These are phyloP conservation scores for Neolamprologus cancellatus DNA, from an alignment of 2,113 vertebrate genomes.

Conservation along the genomic window DNA sequence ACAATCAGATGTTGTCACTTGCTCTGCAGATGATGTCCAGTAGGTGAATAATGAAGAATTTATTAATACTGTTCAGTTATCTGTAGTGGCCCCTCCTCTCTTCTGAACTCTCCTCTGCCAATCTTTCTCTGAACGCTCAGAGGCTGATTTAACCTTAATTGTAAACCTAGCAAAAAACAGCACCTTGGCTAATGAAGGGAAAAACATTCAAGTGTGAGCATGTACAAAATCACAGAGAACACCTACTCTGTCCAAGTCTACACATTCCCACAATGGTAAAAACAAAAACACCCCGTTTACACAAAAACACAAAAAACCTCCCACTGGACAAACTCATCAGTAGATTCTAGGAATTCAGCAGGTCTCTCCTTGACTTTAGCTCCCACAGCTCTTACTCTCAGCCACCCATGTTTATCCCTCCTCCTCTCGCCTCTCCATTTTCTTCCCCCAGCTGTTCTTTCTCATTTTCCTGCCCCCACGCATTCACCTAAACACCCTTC, in stretches of 20 bases:
- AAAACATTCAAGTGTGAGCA: neutral
- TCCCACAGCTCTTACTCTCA: conserved; percentile 15
- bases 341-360: conserved; percentile 51
- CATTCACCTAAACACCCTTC: neutral
- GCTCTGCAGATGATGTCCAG: neutral
- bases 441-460: neutral
- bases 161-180: neutral
- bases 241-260: neutral
- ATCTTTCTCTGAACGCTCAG: neutral
- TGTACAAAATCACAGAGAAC: neutral
- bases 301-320: conserved; percentile 22
- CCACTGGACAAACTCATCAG: conserved; percentile 18
- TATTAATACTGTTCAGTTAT: neutral
- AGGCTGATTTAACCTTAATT: conserved; percentile 19
- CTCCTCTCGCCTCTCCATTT: neutral
- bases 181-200: neutral
- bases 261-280: neutral
- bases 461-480: neutral
- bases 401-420: neutral
- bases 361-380: conserved; percentile 33
- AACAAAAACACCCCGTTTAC: neutral
- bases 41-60: neutral
- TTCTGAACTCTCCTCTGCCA: neutral
- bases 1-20: neutral
- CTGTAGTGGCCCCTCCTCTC: neutral